Evolutionary conservation across 1,140 invertebrate species (phyloP), one percentile per base, ranked within the genome.

Genomic region (Camponotus floridanus): DNA sequence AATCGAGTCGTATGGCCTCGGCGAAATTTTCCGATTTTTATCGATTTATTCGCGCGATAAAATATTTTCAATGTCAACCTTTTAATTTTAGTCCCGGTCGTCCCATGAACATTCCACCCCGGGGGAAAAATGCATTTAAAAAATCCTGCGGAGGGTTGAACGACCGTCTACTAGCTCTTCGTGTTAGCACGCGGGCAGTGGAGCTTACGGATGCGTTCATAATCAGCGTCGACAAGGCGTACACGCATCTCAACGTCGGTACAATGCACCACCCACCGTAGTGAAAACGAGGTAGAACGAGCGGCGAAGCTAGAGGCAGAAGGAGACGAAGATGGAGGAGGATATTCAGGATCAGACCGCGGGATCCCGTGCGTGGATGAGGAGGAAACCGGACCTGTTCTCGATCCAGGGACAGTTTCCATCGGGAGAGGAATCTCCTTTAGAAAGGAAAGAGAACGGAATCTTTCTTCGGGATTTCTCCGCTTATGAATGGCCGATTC

Each of bases 171-270:
- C 65, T 26, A 85, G 78, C 64, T 55, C 88, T 70, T 51, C 91
- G 89, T 91, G 90, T 91, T 87, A 87, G 87, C 71, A 74, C 76
- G 87, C 76, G 80, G 81, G 67, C 71, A 48, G 73, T 81, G 80
- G 85, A 86, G 92, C 90, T 92, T 88, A 91, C 83, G 76, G 88
- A 76, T 87, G 91, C 90, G 89, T 91, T 91, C 89, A 91, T 91
- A 91, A 93, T 89, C 92, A 91, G 90, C 91, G 91, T 91, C 88
- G 88, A 92, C 87, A 92, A 92, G 87, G 88, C 86, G 85, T 88
- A 88, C 89, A 87, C 89, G 87, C 89, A 87, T 91, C 81, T 91
- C 89, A 73, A 86, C 81, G 83, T 79, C 74, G 81, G 89, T 90
- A 91, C 90, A 91, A 91, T 91, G 85, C 85, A 80, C 51, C 67